Evolutionary conservation across 2,888 invertebrate genomes (phyloP), one percentile per base, ranked within the genome.

Genomic region (Gastracanthus pulcherrimus): DNA sequence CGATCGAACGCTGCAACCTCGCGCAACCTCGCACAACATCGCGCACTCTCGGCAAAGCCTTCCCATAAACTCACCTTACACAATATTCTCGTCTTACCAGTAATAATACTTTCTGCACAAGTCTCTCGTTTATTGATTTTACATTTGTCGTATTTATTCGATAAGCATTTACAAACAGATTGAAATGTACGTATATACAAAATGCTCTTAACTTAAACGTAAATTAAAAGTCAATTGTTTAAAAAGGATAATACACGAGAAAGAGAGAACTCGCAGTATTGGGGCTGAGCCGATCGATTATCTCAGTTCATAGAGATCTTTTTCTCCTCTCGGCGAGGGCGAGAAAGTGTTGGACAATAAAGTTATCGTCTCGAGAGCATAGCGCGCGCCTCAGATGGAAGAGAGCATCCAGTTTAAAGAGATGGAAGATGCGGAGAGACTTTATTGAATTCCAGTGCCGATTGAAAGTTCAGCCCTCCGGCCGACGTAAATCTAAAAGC

Each of bases 361-460:
- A 83, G 83, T 81, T 83, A 83, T 81, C 83, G 67, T 67, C 81
- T 83, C 71, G 45, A 80, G 72, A 76, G 79, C 62, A 66, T 41
- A 58, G 70, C 64, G 19, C 34, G n/a, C n/a, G n/a, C 19, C 0
- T 36, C 48, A 70, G 67, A 41, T 62, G 55, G 76, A 80, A 75
- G 66, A 74, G 55, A 76, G 45, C 58, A 71, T 23, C 64, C 45
- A 72, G 16, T 38, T 38, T 31, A n/a, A 29, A 55, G 82, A 66
- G 69, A 76, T 13, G 80, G 70, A 80, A 78, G 70, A 76, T 80
- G 71, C 62, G 80, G 38, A 41, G 76, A 64, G 77, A 48, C 82
- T 76, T 85, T 84, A 85, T 84, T 84, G 82, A 84, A 84, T 85
- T 85, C 83, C 72, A 62, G 75, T 70, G 78, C 23, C 80, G 84